Conservation (phyloP, 2,797 vertebrate genomes). For the Enteromius thamalakanensis region DNA sequence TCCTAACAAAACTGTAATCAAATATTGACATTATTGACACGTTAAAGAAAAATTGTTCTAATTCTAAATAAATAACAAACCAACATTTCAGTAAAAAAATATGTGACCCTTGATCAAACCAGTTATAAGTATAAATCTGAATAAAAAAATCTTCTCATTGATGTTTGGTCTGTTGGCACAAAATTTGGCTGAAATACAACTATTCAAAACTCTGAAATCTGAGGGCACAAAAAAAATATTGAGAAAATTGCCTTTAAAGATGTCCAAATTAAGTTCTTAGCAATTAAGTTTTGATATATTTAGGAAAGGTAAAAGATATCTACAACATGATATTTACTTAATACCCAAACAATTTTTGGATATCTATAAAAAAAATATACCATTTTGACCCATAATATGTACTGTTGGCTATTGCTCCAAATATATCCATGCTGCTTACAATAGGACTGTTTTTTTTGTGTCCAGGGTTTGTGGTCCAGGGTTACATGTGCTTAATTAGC, state of each 20-base stretch:
- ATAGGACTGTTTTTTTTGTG: background rate
- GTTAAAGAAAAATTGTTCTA: background rate
- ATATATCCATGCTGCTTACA: background rate
- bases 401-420: background rate
- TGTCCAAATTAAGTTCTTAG: background rate
- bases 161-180: background rate
- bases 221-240: background rate
- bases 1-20: too few species aligned
- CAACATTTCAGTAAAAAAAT: background rate
- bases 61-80: background rate
- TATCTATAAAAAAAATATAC: too few species aligned
- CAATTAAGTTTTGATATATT: background rate
- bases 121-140: background rate
- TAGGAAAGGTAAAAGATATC: background rate
- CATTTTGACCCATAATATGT: background rate
- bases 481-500: background rate
- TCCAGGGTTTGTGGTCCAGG: background rate
- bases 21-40: background rate
- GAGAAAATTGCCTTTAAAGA: background rate
- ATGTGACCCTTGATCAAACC: background rate
- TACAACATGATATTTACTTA: background rate
- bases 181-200: too few species aligned
- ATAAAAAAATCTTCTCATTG: background rate
- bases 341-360: background rate
- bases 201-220: too few species aligned